Evolutionary conservation across 2,113 vertebrate species (phyloP), one percentile per base, ranked within the genome.

Genomic region (Sapayoa aenigma): DNA sequence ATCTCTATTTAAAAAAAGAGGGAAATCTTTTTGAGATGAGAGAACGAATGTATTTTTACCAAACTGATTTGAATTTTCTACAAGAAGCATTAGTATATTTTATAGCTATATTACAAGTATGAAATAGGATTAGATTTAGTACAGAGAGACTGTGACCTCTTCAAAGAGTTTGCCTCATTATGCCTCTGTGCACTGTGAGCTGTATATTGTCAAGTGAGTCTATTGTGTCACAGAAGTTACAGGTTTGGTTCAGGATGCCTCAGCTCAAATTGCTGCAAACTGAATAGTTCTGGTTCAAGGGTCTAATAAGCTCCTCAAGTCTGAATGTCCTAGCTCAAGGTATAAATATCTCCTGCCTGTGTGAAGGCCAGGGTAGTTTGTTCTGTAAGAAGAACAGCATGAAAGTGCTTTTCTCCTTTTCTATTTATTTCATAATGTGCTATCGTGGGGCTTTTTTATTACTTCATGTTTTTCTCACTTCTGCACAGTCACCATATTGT

Each of bases 191-290:
- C 79, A 56, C 65, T n/a, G 8, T 58, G 49, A 94, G 65, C 76
- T 67, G 13, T 44, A 19, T 84, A 39, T 84, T 95, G 77, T 72
- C 49, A 55, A 78, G 58, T n/a, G 37, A 79, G 22, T 47, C 14
- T 76, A 23, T 49, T 47, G 35, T 87, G 52, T 73, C 12, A 3
- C 9, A n/a, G 47, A 87, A 91, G 44, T 84, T 94, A 50, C 81
- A 42, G 76, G 84, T 75, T 83, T 67, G 52, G 81, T 83, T 93
- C 83, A 72, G 83, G 85, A 73, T 93, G 80, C 78, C 86, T 94
- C 80, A 66, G 60, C 68, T 92, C 41, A 75, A 47, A 72, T 72
- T 84, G 65, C 80, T 91, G 46, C 79, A 58, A 72, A 94, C 31
- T 11, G 65, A 88, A 56, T 63, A 80, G 82, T 80, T 88, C 75